These are phyloP conservation scores for Lacerta viridis DNA, from an alignment of 2,797 vertebrate species.

Conservation along the genomic window DNA sequence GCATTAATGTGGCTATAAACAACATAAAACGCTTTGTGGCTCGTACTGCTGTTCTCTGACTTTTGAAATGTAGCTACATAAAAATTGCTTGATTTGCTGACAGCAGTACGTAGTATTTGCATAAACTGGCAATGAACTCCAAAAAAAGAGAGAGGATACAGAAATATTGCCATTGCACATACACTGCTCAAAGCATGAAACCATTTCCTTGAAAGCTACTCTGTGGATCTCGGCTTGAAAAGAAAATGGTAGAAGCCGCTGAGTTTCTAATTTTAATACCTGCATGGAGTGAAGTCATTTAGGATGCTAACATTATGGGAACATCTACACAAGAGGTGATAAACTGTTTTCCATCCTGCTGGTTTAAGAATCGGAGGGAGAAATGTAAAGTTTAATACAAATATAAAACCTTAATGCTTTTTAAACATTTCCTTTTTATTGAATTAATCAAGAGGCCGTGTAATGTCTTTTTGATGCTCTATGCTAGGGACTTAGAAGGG, in stretches of 20 bases:
- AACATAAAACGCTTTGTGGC: slow-evolving; percentile 5
- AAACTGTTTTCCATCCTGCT: slow-evolving; percentile 35
- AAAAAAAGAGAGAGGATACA: slow-evolving; percentile 11
- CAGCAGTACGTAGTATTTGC: slow-evolving; percentile 16
- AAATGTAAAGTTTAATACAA: slow-evolving; percentile 33
- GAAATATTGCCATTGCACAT: not conserved
- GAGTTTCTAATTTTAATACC: not conserved
- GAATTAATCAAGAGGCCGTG: not conserved
- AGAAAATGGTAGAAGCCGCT: not conserved
- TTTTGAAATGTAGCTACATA: not conserved
- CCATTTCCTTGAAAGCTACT: not conserved
- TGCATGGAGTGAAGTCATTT: slow-evolving; percentile 25
- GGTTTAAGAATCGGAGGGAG: slow-evolving; percentile 6
- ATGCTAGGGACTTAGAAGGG: not conserved
- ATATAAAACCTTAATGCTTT: slow-evolving; percentile 21
- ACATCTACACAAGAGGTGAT: not conserved
- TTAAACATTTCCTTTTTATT: slow-evolving; percentile 27
- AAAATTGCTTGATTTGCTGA: not conserved
- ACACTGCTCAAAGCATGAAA: not conserved
- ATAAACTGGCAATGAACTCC: slow-evolving; percentile 28
- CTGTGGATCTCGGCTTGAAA: slow-evolving; percentile 4
- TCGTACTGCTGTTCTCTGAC: not conserved
- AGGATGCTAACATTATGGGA: slow-evolving; percentile 17
- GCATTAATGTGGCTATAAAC: slow-evolving; percentile 49
- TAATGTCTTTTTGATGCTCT: not conserved